Evolutionary conservation across 92 coral and sea anemone genomes (phyloP), one percentile per base, ranked within the genome.

Genomic region (Umimayanthus chanpuru): DNA sequence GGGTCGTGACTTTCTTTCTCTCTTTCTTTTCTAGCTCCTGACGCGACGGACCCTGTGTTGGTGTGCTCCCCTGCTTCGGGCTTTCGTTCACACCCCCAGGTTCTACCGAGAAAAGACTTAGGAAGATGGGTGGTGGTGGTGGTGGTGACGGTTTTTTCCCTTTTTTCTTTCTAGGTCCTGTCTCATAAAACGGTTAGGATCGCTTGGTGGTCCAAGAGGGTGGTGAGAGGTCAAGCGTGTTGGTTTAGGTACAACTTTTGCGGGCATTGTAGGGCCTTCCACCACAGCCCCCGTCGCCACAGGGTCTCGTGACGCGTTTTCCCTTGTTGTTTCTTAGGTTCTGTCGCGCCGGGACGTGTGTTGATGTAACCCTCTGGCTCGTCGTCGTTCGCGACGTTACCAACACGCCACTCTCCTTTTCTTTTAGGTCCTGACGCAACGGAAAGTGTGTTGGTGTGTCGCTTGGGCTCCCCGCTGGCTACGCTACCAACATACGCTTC

Each of bases 161-260:
- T 64, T 21, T 15, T 66, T 66, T 66, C 73, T 66, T 66, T 66
- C 73, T 66, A 66, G 73, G 73, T 66, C 73, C 73, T 66, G 73
- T 66, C 73, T 66, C 73, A 21, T 18, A 66, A 66, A 66, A 66
- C 28, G 28, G 28, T 66, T 66, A 66, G 73, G 73, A 66, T 18
- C 28, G 73, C 28, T 66, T 66, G 73, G 73, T 66, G 73, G 73
- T 66, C 70, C 70, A 64, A 64, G 70, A 64, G 70, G 73, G 73
- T 66, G 73, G 73, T 66, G 73, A 66, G 70, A 64, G 70, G 70
- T 64, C 70, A 64, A 64, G 70, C 70, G 70, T 64, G 70, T 64
- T 64, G 70, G 70, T 64, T 64, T 64, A 64, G 70, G 70, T 64
- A 15, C 73, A 21, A 18, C 28, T 66, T 66, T 66, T 66, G 28